A percentile compares a stretch with the other conserved stretches of the same genome.
Evolutionary conservation across 1,140 invertebrate species (phyloP).

Genomic region (Venturia canescens): DNA sequence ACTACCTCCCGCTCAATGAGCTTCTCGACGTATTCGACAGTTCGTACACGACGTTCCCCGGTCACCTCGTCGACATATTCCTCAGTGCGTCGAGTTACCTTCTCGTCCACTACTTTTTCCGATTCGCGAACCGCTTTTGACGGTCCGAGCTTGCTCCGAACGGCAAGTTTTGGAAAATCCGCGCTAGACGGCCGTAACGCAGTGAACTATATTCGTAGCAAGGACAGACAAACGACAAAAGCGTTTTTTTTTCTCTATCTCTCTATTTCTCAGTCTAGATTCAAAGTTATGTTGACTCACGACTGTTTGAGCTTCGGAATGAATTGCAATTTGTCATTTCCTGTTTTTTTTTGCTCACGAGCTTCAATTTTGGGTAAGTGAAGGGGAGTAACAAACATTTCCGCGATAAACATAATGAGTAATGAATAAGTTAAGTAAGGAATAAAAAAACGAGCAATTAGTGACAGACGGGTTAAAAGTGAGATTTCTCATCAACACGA

Average conservation of each 20-base stretch:
- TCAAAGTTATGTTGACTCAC: background rate
- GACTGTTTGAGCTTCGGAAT: background rate
- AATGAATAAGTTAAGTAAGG: slow-evolving; percentile 34
- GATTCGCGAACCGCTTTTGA: slow-evolving; percentile 88
- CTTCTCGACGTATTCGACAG: slow-evolving; percentile 95
- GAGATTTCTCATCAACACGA: slow-evolving; percentile 50
- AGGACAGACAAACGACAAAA: slow-evolving; percentile 69
- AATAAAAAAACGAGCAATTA: slow-evolving; percentile 69
- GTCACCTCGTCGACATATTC: slow-evolving; percentile 91
- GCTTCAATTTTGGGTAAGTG: background rate
- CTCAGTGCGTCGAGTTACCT: slow-evolving; percentile 90
- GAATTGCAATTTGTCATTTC: background rate
- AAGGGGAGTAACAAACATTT: background rate
- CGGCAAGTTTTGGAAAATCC: slow-evolving; percentile 88
- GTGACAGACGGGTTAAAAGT: slow-evolving; percentile 62
- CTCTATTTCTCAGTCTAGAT: slow-evolving; percentile 24
- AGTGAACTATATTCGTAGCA: slow-evolving; percentile 70
- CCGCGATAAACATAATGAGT: slow-evolving; percentile 39
- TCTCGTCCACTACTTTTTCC: slow-evolving; percentile 92
- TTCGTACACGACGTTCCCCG: slow-evolving; percentile 90
- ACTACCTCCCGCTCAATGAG: slow-evolving; percentile 96
- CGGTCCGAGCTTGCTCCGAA: slow-evolving; percentile 88
- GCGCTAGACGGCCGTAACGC: slow-evolving; percentile 80
- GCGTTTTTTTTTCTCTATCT: slow-evolving; percentile 48
- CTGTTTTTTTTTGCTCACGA: background rate